phyloP scores from a whole-genome alignment of 2,888 invertebrate genomes.

The Drosophila peninsularis region DNA sequence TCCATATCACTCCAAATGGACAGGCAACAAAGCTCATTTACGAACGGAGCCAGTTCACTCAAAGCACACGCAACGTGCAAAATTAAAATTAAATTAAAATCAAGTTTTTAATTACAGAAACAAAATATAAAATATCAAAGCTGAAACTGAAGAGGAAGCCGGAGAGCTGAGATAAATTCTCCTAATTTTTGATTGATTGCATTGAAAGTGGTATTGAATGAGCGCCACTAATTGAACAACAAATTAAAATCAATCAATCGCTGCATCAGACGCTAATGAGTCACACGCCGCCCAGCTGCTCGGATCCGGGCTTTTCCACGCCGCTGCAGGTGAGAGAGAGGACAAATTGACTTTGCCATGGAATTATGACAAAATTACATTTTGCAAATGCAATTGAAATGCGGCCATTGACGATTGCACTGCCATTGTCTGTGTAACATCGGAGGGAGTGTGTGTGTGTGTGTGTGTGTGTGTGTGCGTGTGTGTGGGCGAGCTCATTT shows the following conservation, averaged over 20 bases:
- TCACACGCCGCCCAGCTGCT: slow-evolving; percentile 12
- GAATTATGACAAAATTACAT: slow-evolving; percentile 64
- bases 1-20: neutral
- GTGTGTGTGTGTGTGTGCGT: slow-evolving; percentile 15
- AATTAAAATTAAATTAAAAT: slow-evolving; percentile 8
- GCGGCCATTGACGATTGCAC: slow-evolving; percentile 30
- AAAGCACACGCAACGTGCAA: neutral
- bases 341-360: slow-evolving; percentile 29
- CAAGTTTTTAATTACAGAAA: slow-evolving; percentile 12
- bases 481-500: slow-evolving; percentile 62
- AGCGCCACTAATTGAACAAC: slow-evolving; percentile 75
- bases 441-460: neutral
- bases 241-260: slow-evolving; percentile 69
- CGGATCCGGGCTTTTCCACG: neutral
- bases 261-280: slow-evolving; percentile 49
- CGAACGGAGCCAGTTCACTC: neutral
- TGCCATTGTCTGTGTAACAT: slow-evolving; percentile 3
- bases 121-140: neutral
- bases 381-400: slow-evolving; percentile 53
- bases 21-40: neutral
- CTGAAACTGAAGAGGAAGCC: neutral
- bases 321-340: neutral
- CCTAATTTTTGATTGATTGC: slow-evolving; percentile 51
- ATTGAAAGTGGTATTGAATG: slow-evolving; percentile 51
- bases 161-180: slow-evolving; percentile 11